These are phyloP conservation scores for Andrena hattorfiana DNA, from an alignment of 2,888 invertebrate species.

Conservation along the genomic window DNA sequence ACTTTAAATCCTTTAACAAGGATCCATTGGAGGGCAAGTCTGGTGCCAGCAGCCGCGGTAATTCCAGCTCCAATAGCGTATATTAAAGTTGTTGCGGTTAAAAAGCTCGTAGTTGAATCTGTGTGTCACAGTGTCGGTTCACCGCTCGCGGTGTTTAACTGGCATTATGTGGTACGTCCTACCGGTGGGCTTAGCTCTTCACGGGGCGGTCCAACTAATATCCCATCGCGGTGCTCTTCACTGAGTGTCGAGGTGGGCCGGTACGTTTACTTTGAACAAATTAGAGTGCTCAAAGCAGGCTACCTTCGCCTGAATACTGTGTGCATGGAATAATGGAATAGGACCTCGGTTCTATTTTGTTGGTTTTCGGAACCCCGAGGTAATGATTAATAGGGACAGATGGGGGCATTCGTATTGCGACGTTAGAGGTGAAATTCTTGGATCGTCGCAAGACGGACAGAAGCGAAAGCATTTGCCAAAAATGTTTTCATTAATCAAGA, in stretches of 20 bases:
- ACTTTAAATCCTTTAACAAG: neutral
- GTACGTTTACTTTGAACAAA: conserved; percentile 79
- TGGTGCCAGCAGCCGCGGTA: too few species aligned
- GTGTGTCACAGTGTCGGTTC: too few species aligned
- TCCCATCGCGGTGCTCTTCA: conserved; percentile 35
- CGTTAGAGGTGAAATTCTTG: too few species aligned
- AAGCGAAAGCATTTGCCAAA: conserved; percentile 87
- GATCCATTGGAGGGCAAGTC: too few species aligned
- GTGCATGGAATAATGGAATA: conserved; percentile 90
- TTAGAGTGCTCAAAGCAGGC: conserved; percentile 88
- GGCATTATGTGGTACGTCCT: conserved; percentile 4
- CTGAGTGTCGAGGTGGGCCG: conserved; percentile 57
- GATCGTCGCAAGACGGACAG: too few species aligned
- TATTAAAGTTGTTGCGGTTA: too few species aligned
- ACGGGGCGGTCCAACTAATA: conserved; percentile 80
- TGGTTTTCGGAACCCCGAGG: conserved; percentile 86
- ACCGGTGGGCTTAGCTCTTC: conserved; percentile 5
- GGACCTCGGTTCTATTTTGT: conserved; percentile 88
- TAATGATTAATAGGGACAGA: too few species aligned
- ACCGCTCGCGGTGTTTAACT: too few species aligned
- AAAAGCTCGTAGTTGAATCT: too few species aligned
- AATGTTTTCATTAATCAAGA: conserved; percentile 89
- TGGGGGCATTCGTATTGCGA: too few species aligned
- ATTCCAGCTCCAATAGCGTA: too few species aligned
- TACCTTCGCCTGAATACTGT: conserved; percentile 83